Base-by-base conservation (phyloP, 1,140 invertebrate genomes). In the Aphidius gifuensis region DNA sequence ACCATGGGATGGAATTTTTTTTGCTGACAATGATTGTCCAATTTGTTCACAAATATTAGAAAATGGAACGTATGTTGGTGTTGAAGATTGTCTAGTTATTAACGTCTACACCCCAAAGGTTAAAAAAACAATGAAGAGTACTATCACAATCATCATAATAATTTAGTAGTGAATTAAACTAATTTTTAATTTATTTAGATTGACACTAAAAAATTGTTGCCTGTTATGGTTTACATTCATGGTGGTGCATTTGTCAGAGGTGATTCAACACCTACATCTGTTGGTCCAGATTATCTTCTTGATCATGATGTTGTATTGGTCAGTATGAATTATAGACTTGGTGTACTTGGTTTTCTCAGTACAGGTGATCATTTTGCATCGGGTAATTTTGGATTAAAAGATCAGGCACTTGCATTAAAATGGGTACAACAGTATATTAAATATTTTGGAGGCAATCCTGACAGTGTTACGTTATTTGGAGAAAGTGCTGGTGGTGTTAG, bases 51-150 rank as follows among this genome's bases (percentile, higher is more conserved):
- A 68, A 46, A 9, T 56, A 9, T 38, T 43, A 9, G 40, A 53
- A 38, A 16, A 62, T 54, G 57, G 47, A 50, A 47, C 46, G 6
- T 11, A 69, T 9, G 23, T 66, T 48, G 80, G 80, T 9, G 47
- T 66, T 3, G 86, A 88, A 71, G 85, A 88, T 70, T 88, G 87
- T 65, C 73, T 88, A 0, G 87, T 84, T 66, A 68, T 88, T 9
- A 88, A 87, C 67, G 80, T 88, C 16, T 87, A 86, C 73, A 73
- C 82, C 45, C 86, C 86, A 32, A 64, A 71, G 66, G 85, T 86
- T 65, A 69, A 66, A 42, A 43, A 49, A n/a, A n/a, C 1, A 49
- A 3, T 49, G 3, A 2, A 49, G 5, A 11, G 3, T 53, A 53
- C 23, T 53, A 21, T 23, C 32, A 32, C n/a, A 8, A 38, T 23